Conservation (phyloP, 2,113 vertebrate genomes). For the Corythornis vintsioides region DNA sequence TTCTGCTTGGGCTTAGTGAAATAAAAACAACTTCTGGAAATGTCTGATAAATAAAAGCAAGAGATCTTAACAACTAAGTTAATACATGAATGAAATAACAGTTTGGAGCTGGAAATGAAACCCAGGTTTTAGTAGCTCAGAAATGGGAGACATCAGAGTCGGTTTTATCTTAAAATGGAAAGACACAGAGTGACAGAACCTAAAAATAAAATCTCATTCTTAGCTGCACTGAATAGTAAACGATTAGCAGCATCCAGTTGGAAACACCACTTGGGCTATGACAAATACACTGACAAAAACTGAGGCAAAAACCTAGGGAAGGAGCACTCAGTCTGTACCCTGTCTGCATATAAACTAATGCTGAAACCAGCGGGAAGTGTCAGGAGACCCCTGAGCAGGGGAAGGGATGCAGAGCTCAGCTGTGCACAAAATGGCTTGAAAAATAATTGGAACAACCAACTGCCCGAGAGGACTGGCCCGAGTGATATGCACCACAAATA, state of each 20-base stretch:
- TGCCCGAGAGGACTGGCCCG: neutral
- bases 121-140: neutral
- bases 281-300: slow-evolving; percentile 38
- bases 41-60: slow-evolving; percentile 24
- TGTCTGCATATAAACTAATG: slow-evolving; percentile 48
- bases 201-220: slow-evolving; percentile 60
- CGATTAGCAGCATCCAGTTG: slow-evolving; percentile 50
- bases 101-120: slow-evolving; percentile 32
- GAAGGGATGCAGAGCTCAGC: neutral
- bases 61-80: slow-evolving; percentile 16
- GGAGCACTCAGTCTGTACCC: neutral
- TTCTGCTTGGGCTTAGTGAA: neutral
- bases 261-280: slow-evolving; percentile 36
- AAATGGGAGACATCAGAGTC: slow-evolving; percentile 17
- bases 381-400: slow-evolving; percentile 22
- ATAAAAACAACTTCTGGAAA: slow-evolving; percentile 44
- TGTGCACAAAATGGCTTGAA: neutral
- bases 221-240: slow-evolving; percentile 51
- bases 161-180: slow-evolving; percentile 52
- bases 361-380: neutral
- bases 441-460: slow-evolving; percentile 22
- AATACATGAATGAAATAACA: slow-evolving; percentile 34
- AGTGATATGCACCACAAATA: neutral
- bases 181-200: slow-evolving; percentile 4
- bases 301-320: slow-evolving; percentile 5